Evolutionary conservation across 2,888 invertebrate genomes (phyloP), one percentile per base, ranked within the genome.

Genomic region (Apodemia mormo): DNA sequence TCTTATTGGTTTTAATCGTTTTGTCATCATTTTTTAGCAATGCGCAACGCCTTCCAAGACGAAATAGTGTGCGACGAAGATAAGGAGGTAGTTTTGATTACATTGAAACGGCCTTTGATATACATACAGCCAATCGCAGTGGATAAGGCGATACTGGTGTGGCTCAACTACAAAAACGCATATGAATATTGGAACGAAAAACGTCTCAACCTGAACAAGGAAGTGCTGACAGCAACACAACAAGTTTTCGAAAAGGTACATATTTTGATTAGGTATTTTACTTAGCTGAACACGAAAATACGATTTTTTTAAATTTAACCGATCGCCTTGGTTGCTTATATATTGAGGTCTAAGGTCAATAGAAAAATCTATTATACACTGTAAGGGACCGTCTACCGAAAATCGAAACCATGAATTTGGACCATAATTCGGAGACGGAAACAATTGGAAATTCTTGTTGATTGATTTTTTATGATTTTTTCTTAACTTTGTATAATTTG

Each of bases 111-210:
- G 67, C 99, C 99, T 0, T 94, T 99, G 75, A 96, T 99, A 74
- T 98, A 99, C 90, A 97, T 99, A 70, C 99, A 99, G 88, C 99
- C 99, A 0, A 96, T 98, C 81, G 99, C 99, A 9, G 97, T 99
- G 69, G 99, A 99, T 89, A 98, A 98, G 94, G 99, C 98, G 14
- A 98, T 99, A 76, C 94, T 99, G 30, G 98, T 99, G 66, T 99
- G 99, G 99, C 94, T 99, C 75, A 99, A 99, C 93, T 99, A 99
- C 85, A 99, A 99, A 92, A 99, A 99, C 88, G 99, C 99, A 0
- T 99, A 99, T 84, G 99, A 99, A 85, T 99, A 99, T 89, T 99
- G 99, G 99, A 98, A 97, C 78, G 99, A 99, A 86, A 99, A 99
- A 88, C 93, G 99, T 5, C 96, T 97, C 6, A 97, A 96, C 79